phyloP scores from a whole-genome alignment of 2,888 invertebrate genomes.

The Phasia obesa region DNA sequence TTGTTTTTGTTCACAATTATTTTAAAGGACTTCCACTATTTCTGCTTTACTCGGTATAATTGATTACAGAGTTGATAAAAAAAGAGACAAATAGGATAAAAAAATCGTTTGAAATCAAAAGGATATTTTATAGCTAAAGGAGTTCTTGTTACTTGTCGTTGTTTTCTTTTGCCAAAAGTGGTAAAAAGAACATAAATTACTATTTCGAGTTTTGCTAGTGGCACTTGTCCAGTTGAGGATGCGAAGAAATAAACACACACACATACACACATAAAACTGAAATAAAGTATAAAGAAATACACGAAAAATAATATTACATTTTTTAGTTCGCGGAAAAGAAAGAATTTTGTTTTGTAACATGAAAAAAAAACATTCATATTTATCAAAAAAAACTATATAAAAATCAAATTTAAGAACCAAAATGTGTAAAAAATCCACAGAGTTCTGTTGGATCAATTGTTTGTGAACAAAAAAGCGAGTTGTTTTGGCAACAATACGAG shows the following conservation, averaged over 20 bases:
- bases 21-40: constrained; percentile 35
- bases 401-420: neutral
- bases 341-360: neutral
- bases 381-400: neutral
- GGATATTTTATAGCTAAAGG: constrained; percentile 56
- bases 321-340: too few species aligned
- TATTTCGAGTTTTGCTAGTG: constrained; percentile 61
- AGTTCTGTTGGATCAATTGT: constrained; percentile 18
- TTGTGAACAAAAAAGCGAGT: constrained; percentile 5
- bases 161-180: constrained; percentile 44
- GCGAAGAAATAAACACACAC: constrained; percentile 17
- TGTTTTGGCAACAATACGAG: constrained; percentile 41
- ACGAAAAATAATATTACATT: too few species aligned
- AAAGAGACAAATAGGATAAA: constrained; percentile 5
- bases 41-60: constrained; percentile 36
- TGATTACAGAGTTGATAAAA: constrained; percentile 58
- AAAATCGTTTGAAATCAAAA: constrained; percentile 10
- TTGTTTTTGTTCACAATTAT: constrained; percentile 7
- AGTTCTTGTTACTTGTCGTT: constrained; percentile 42
- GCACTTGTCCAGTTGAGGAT: constrained; percentile 61
- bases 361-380: neutral
- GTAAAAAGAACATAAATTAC: constrained; percentile 68
- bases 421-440: constrained; percentile 2
- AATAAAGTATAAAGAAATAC: too few species aligned
- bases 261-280: constrained; percentile 11